These are phyloP conservation scores for Festucalex cinctus DNA, from an alignment of 2,113 vertebrate species.

Conservation along the genomic window DNA sequence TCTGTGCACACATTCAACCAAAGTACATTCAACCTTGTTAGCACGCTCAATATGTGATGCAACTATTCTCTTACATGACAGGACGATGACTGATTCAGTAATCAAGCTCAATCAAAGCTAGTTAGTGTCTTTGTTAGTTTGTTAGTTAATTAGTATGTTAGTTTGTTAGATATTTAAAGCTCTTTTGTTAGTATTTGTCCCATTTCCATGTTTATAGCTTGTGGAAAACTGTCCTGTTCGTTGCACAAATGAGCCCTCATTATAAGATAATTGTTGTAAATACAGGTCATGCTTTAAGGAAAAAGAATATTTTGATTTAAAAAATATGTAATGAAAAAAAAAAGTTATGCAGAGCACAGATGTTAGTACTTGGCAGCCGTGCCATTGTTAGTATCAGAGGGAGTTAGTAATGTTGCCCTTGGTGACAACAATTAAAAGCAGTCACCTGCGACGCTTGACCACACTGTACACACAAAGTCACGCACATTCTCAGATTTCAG, in stretches of 20 bases:
- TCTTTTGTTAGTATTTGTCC: conserved; percentile 49
- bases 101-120: neutral
- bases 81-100: conserved; percentile 3
- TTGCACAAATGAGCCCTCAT: conserved; percentile 1
- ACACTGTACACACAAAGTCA: conserved; percentile 29
- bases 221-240: neutral
- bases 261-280: neutral
- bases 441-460: conserved; percentile 48
- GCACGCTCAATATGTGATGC: conserved; percentile 21
- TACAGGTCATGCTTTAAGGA: conserved; percentile 30
- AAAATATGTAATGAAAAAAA: neutral
- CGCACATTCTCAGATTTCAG: conserved; percentile 10
- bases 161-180: conserved; percentile 61
- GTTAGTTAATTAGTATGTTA: conserved; percentile 35
- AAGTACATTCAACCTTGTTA: conserved; percentile 27
- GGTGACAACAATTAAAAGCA: conserved; percentile 33
- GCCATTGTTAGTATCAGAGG: conserved; percentile 41
- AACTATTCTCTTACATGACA: conserved; percentile 4
- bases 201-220: conserved; percentile 29
- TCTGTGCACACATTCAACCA: neutral
- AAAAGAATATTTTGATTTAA: neutral
- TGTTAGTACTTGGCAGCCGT: conserved; percentile 48
- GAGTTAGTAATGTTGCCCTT: conserved; percentile 24
- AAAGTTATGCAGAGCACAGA: conserved; percentile 6
- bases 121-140: neutral